A percentile compares a stretch with the other conserved stretches of the same genome.
These are phyloP conservation scores for Psittacula derbiana DNA, from an alignment of 2,797 vertebrate species.

Conservation along the genomic window DNA sequence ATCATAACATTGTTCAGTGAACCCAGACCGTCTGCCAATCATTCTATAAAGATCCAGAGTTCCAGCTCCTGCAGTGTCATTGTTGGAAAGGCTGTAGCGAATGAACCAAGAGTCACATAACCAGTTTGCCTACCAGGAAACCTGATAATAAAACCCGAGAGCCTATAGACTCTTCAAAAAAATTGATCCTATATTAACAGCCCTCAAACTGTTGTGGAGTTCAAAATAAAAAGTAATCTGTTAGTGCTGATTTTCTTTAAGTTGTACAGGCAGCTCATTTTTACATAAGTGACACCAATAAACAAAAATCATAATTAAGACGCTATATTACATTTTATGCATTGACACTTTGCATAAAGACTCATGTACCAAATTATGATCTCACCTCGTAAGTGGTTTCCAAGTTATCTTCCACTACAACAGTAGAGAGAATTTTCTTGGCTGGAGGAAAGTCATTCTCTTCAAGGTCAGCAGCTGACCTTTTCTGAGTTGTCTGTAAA, in stretches of 20 bases:
- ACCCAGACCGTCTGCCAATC: background rate
- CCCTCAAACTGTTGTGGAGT: background rate
- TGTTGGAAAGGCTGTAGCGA: background rate
- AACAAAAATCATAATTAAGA: background rate
- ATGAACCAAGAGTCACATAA: background rate
- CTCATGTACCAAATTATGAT: background rate
- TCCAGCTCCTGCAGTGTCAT: background rate
- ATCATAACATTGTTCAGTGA: background rate
- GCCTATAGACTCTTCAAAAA: background rate
- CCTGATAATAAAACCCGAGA: background rate
- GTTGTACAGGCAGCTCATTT: background rate
- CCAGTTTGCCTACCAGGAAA: background rate
- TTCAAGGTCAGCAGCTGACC: slow-evolving; percentile 17
- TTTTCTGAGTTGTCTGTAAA: slow-evolving; percentile 55
- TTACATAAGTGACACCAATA: background rate
- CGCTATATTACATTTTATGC: background rate
- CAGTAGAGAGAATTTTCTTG: slow-evolving; percentile 41
- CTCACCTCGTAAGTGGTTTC: slow-evolving; percentile 29
- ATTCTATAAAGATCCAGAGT: background rate
- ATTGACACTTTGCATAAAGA: background rate
- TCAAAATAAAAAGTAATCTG: background rate
- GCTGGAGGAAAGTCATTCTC: slow-evolving; percentile 16
- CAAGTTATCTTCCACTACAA: background rate
- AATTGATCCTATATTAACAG: background rate
- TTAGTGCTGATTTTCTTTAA: background rate